Percentiles rank a stretch among this genome's conserved stretches.
Evolutionary conservation across 2,888 invertebrate species (phyloP).

Genomic region (Scaptomyza caliginosa): DNA sequence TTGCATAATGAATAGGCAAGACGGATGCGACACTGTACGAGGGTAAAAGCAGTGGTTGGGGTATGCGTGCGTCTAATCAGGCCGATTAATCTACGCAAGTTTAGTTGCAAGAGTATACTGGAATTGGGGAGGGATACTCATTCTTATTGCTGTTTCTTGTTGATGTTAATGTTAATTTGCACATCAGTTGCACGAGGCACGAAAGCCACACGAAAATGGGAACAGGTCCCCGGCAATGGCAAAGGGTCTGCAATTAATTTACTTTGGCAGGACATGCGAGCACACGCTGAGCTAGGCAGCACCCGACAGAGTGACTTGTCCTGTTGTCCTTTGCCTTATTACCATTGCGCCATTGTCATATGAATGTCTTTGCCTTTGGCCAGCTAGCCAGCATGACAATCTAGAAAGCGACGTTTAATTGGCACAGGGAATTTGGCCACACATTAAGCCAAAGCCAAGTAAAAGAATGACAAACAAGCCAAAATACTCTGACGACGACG

Average conservation of each 20-base stretch:
- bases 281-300: constrained; percentile 55
- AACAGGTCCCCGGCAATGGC: constrained; percentile 26
- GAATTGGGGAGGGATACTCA: constrained; percentile 10
- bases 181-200: constrained; percentile 49
- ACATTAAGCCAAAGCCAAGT: constrained; percentile 6
- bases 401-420: constrained; percentile 67
- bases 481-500: constrained; percentile 36
- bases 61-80: constrained; percentile 72
- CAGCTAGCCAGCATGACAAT: constrained; percentile 54
- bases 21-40: constrained; percentile 16
- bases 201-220: constrained; percentile 25
- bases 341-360: constrained; percentile 62
- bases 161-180: constrained; percentile 77
- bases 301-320: constrained; percentile 44
- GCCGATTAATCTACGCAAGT: constrained; percentile 76
- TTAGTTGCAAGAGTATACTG: constrained; percentile 8
- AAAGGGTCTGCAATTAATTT: constrained; percentile 72
- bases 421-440: constrained; percentile 61
- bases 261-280: constrained; percentile 76
- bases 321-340: constrained; percentile 53
- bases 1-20: constrained; percentile 77
- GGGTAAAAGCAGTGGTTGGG: not conserved
- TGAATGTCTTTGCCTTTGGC: constrained; percentile 44
- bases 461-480: constrained; percentile 52
- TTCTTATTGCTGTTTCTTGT: constrained; percentile 41